These are phyloP conservation scores for Sprattus sprattus DNA, from an alignment of 2,113 vertebrate species.

Conservation along the genomic window DNA sequence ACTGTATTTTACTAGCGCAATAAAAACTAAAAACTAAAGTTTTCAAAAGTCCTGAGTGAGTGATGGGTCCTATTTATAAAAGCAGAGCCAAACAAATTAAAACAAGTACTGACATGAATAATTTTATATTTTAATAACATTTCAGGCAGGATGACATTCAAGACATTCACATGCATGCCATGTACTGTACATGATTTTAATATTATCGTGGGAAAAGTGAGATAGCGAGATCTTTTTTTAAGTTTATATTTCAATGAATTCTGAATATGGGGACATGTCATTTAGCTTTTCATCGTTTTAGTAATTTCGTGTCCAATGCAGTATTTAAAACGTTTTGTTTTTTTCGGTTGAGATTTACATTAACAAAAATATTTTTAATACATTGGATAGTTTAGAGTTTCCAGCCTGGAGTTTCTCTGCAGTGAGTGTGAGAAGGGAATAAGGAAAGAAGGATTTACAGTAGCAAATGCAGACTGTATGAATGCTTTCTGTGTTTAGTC, in stretches of 20 bases:
- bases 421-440: background rate
- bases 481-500: constrained; percentile 29
- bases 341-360: background rate
- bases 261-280: background rate
- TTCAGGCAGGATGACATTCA: background rate
- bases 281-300: background rate
- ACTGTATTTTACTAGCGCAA: background rate
- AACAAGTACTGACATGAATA: background rate
- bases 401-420: background rate
- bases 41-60: background rate
- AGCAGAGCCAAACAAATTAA: background rate
- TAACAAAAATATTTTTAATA: background rate
- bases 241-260: background rate
- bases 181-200: background rate
- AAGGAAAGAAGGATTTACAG: constrained; percentile 17
- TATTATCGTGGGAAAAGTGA: background rate
- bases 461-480: constrained; percentile 4
- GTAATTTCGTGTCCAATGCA: background rate
- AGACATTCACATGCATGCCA: background rate
- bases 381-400: background rate
- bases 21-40: background rate
- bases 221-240: background rate
- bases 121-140: background rate
- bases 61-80: background rate
- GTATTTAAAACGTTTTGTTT: background rate